Base-by-base conservation (phyloP, 2,888 invertebrate genomes). In the Lymantria monacha region DNA sequence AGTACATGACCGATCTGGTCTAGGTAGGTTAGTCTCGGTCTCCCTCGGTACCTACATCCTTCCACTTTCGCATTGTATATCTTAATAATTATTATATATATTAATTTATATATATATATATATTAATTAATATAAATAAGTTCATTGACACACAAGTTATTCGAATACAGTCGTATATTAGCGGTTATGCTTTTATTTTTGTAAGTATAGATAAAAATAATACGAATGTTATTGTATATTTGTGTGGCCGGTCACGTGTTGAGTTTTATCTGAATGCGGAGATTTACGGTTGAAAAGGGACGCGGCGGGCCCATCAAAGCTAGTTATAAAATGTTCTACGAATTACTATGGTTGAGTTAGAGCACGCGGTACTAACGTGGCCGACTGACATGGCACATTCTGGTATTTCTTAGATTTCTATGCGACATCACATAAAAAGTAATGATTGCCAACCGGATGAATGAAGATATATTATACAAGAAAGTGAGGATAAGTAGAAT, bases 311-410 rank as follows among this genome's bases (percentile, higher is more conserved):
- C 7, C 49, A 41, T 59, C 55, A 61, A 55, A 68, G 57, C 52
- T 51, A 50, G 59, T 69, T 50, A 55, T 55, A 69, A 56, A 66
- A 72, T 70, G 71, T 84, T 83, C 81, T 60, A 69, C 60, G 83
- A 83, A 83, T 74, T 65, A 66, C 62, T 67, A 63, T 66, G 66
- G 82, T 79, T 63, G 80, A 79, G 82, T 11, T 30, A 30, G 42
- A 71, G 65, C 83, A 87, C 61, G 74, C 87, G 90, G 89, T 85
- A 77, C 78, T 74, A 56, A 58, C 61, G 61, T 71, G 87, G 68
- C 85, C 85, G 76, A 86, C 85, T 88, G 81, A 88, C 87, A 85
- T 72, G 70, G 67, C 74, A 70, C 57, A 61, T 65, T 65, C 62
- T 65, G 55, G 60, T 22, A 69, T 57, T 55, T 50, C 59, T 67